Evolutionary conservation across 2,797 vertebrate genomes (phyloP), one percentile per base, ranked within the genome.

Genomic region (Petrocephalus schoutedeni): DNA sequence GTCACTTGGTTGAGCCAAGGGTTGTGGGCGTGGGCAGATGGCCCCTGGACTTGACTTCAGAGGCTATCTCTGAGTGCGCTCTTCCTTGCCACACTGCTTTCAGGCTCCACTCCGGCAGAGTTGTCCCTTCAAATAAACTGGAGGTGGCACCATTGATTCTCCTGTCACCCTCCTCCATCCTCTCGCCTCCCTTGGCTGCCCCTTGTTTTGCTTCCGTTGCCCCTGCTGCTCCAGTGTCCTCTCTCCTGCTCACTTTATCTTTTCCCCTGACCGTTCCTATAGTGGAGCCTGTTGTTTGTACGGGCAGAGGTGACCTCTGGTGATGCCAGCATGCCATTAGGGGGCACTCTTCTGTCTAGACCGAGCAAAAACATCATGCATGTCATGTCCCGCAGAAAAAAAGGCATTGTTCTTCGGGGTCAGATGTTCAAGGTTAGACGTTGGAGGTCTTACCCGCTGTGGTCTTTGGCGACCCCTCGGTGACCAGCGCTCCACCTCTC

Each of bases 281-380:
- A 6, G 7, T 5, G 2, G 21, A 32, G 53, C 28, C 54, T 32
- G 28, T 45, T 87, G 86, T 41, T 87, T 36, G 5, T 32, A 86
- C 85, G 58, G 23, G 71, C 71, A 77, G 71, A 71, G 64, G 28
- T 71, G 64, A 71, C 64, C 64, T 36, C 64, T 36, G 5, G 71
- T 45, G 41, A 45, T 5, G 36, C 12, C 71, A 54, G 80, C 10
- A 1, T 71, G 64, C 80, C 80, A 21, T 23, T 21, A 53, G 80
- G 23, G 41, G 74, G 36, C 74, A 82, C 74, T 82, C 74, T 45
- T 82, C 74, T 51, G 80, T 83, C 80, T 83, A 83, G 80, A 51
- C 80, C 19, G n/a, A 45, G 45, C n/a, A 9, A 83, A 83, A 53
- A 51, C 80, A 51, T 21, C 45, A 23, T 21, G 49, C n/a, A 45